These are phyloP conservation scores for Lophotriccus pileatus DNA, from an alignment of 2,797 vertebrate genomes.

Conservation along the genomic window DNA sequence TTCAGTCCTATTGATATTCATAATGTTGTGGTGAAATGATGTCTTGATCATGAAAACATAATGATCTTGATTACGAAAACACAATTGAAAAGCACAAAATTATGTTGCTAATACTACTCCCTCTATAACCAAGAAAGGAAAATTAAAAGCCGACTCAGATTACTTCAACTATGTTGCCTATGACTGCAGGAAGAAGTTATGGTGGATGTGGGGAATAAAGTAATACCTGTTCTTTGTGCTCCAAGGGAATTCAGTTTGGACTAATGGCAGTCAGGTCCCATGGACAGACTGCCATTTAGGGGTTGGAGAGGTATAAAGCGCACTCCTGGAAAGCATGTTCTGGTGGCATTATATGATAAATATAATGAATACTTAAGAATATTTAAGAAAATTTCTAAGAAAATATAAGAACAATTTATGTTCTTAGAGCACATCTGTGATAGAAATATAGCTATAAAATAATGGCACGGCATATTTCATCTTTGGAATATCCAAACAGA, in stretches of 20 bases:
- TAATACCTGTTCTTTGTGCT: neutral
- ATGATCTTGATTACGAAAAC: neutral
- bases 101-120: neutral
- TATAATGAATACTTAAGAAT: neutral
- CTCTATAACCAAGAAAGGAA: neutral
- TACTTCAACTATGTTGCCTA: neutral
- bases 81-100: neutral
- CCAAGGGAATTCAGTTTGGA: neutral
- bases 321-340: neutral
- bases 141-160: neutral
- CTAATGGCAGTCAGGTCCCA: neutral
- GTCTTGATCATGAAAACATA: neutral
- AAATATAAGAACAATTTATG: neutral
- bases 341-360: neutral
- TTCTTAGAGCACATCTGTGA: neutral
- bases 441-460: neutral
- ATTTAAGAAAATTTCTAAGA: neutral
- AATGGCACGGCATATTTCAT: neutral
- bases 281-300: neutral
- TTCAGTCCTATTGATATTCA: neutral
- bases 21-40: neutral
- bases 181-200: neutral
- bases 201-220: neutral
- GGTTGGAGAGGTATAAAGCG: accelerated
- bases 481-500: neutral